These are phyloP conservation scores for Euwallacea fornicatus DNA, from an alignment of 1,140 invertebrate species.

Conservation along the genomic window DNA sequence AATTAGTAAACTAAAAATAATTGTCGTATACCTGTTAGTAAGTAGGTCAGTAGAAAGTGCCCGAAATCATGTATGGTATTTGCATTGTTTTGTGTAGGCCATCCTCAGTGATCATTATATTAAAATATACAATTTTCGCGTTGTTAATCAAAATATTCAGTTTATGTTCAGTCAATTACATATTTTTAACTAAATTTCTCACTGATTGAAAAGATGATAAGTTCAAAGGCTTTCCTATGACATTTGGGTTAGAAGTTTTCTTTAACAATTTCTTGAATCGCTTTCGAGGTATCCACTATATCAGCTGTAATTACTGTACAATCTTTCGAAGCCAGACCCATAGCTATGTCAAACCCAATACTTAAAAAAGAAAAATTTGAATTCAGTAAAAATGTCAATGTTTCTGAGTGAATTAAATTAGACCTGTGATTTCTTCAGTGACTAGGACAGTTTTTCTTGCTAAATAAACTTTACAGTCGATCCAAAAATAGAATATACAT, in stretches of 20 bases:
- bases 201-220: constrained; percentile 58
- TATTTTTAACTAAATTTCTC: constrained; percentile 56
- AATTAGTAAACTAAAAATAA: neutral
- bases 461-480: too few relatives aligned
- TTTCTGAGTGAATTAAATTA: too few relatives aligned
- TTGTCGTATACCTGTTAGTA: constrained; percentile 56
- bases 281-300: constrained; percentile 70
- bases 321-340: constrained; percentile 73
- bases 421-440: too few relatives aligned
- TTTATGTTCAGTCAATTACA: constrained; percentile 56
- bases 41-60: constrained; percentile 66
- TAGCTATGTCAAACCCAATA: constrained; percentile 86
- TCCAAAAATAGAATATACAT: too few relatives aligned
- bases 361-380: constrained; percentile 55
- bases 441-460: too few relatives aligned
- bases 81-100: constrained; percentile 64
- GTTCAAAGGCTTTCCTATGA: constrained; percentile 47
- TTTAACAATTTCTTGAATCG: constrained; percentile 56
- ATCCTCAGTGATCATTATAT: constrained; percentile 58
- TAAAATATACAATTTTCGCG: constrained; percentile 57
- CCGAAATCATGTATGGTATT: constrained; percentile 67
- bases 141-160: constrained; percentile 72
- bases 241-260: constrained; percentile 43
- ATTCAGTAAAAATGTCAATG: too few relatives aligned
- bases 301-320: constrained; percentile 88